Base-by-base conservation (phyloP, 1,140 invertebrate species). In the Cotesia glomerata region DNA sequence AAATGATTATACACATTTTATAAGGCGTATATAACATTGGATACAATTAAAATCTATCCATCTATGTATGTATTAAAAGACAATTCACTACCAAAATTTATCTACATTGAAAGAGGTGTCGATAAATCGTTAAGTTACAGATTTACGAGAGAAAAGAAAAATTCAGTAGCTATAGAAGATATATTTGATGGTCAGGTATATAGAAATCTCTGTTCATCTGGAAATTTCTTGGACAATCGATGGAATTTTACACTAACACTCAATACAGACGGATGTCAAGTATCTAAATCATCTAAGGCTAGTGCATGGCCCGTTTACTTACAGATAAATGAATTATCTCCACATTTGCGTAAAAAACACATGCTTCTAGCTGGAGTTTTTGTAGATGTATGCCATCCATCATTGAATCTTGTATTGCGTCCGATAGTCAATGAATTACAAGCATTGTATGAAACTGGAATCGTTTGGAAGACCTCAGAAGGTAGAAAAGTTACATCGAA, bases 261-360 rank as follows among this genome's bases (percentile, higher is more conserved):
- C 4, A 71, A 71, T 63, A 70, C 64, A 0, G 72, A 73, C 64
- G 72, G 67, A 2, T 56, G 52, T 58, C 11, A 54, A 26, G 35
- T 73, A 9, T 45, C 26, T 9, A 59, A 75, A 34, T 73, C 71
- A 13, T 70, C 71, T 52, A 59, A 58, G 11, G 16, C 58, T 8
- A 73, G 32, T 34, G 71, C 68, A 5, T 75, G 71, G 71, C 75
- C 75, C 9, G 16, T 76, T 26, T 71, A 68, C 36, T 14, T 74
- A 11, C 59, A 70, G 39, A 45, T 76, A 34, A 76, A 76, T 71
- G 75, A 75, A 63, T 54, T 75, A 9, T 65, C 74, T n/a, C 74
- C 74, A 9, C 67, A 68, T n/a, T 45, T 66, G 8, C 61, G 74
- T 4, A 71, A 68, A 35, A 61, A 39, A 13, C 39, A 68, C 58